Percentiles rank a stretch among this genome's conserved stretches.
phyloP scores from a whole-genome alignment of 2,797 vertebrate species.

The Huso huso region DNA sequence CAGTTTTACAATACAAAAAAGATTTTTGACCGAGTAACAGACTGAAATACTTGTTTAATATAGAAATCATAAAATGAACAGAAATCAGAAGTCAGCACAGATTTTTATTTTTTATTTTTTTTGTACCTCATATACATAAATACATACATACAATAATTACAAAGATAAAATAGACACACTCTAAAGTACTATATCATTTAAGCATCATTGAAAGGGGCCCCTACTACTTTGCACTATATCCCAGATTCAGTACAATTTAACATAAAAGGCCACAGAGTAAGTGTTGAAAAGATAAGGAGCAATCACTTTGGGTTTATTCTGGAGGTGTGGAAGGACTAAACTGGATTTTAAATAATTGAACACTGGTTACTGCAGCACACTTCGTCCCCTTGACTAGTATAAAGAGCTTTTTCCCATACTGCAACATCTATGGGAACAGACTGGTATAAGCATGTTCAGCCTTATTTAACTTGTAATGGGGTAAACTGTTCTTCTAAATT shows the following conservation, averaged over 20 bases:
- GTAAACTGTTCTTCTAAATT: too few relatives aligned
- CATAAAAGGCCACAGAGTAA: neutral
- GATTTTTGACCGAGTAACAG: constrained; percentile 51
- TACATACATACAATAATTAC: constrained; percentile 35
- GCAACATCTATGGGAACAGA: too few relatives aligned
- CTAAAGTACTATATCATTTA: constrained; percentile 23
- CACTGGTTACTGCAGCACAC: too few relatives aligned
- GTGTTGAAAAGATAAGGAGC: neutral
- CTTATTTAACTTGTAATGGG: too few relatives aligned
- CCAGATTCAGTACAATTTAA: constrained; percentile 14
- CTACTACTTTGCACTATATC: constrained; percentile 28
- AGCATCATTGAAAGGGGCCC: constrained; percentile 30
- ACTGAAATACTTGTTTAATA: constrained; percentile 44
- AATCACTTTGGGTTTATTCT: neutral
- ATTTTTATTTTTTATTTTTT: constrained; percentile 13
- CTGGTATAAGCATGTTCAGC: too few relatives aligned
- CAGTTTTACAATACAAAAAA: constrained; percentile 67
- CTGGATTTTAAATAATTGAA: neutral
- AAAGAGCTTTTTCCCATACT: too few relatives aligned
- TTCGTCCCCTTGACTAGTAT: too few relatives aligned
- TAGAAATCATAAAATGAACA: constrained; percentile 34
- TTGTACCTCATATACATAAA: constrained; percentile 28
- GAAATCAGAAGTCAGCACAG: constrained; percentile 29
- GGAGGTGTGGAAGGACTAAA: neutral
- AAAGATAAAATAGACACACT: constrained; percentile 25